These are phyloP conservation scores for Psittacula cyanocephala DNA, from an alignment of 2,113 vertebrate species.

Conservation along the genomic window DNA sequence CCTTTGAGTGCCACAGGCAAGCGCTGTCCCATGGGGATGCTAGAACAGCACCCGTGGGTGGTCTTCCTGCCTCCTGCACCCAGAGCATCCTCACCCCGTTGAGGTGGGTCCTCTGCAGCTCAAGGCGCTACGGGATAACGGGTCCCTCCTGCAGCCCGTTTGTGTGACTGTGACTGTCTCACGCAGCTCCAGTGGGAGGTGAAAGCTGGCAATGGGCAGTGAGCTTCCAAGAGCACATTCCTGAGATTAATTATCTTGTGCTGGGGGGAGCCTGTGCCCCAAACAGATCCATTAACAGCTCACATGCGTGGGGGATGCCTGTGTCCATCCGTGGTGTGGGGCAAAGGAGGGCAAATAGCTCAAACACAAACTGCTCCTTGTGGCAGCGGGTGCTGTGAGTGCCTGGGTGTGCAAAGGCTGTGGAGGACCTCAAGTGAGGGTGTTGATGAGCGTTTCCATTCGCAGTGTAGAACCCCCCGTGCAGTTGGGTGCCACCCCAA, in stretches of 20 bases:
- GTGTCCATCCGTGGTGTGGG: accelerated
- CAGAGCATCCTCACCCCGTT: not conserved
- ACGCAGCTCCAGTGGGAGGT: not conserved
- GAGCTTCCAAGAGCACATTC: not conserved
- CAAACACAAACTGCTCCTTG: accelerated
- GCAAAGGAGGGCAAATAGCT: not conserved
- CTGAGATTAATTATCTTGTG: accelerated
- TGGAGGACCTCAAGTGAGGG: not conserved
- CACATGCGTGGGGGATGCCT: accelerated
- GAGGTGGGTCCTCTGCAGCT: not conserved
- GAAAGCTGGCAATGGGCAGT: not conserved
- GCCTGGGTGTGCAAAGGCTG: too few species aligned
- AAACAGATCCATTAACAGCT: not conserved
- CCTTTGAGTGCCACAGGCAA: not conserved
- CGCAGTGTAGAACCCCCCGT: accelerated
- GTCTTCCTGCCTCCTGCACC: not conserved
- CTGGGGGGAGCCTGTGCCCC: not conserved
- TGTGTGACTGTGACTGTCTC: not conserved
- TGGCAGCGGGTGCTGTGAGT: accelerated
- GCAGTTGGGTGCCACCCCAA: not conserved
- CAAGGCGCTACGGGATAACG: accelerated
- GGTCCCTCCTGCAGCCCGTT: accelerated
- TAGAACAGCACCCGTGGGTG: not conserved
- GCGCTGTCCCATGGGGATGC: not conserved
- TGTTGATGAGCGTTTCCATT: accelerated